Percentiles rank a stretch among this genome's conserved stretches.
These are phyloP conservation scores for Cryptotermes secundus DNA, from an alignment of 1,140 invertebrate species.

Conservation along the genomic window DNA sequence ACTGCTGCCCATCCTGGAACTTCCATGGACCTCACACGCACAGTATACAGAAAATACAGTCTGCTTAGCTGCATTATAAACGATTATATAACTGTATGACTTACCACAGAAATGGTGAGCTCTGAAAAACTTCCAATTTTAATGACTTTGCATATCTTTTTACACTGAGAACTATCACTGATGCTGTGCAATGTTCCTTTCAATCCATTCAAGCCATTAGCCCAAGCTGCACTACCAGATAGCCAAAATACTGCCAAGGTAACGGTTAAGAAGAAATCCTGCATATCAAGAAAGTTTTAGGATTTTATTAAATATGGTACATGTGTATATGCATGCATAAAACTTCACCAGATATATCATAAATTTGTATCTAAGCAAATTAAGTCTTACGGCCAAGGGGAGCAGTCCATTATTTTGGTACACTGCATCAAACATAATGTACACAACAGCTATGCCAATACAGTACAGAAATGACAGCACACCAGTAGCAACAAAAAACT, in stretches of 20 bases:
- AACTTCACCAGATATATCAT: neutral
- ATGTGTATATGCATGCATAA: slow-evolving; percentile 25
- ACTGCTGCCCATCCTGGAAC: too few species aligned
- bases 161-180: slow-evolving; percentile 36
- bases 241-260: slow-evolving; percentile 66
- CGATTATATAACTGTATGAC: slow-evolving; percentile 38
- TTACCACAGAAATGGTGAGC: slow-evolving; percentile 65
- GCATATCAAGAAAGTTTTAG: slow-evolving; percentile 39
- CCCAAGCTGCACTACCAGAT: slow-evolving; percentile 66
- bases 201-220: slow-evolving; percentile 59
- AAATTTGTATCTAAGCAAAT: neutral
- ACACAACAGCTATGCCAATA: slow-evolving; percentile 57
- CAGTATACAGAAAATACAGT: too few species aligned
- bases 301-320: slow-evolving; percentile 22
- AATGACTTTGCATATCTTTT: neutral
- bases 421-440: slow-evolving; percentile 58
- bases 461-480: slow-evolving; percentile 65
- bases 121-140: slow-evolving; percentile 52
- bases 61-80: too few species aligned
- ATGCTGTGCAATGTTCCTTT: slow-evolving; percentile 55
- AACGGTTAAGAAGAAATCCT: slow-evolving; percentile 64
- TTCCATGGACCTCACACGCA: too few species aligned
- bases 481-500: slow-evolving; percentile 70
- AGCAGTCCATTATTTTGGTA: slow-evolving; percentile 58
- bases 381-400: slow-evolving; percentile 40